Base-by-base conservation (phyloP, 92 coral and sea anemone species). In the Epizoanthus scotinus region DNA sequence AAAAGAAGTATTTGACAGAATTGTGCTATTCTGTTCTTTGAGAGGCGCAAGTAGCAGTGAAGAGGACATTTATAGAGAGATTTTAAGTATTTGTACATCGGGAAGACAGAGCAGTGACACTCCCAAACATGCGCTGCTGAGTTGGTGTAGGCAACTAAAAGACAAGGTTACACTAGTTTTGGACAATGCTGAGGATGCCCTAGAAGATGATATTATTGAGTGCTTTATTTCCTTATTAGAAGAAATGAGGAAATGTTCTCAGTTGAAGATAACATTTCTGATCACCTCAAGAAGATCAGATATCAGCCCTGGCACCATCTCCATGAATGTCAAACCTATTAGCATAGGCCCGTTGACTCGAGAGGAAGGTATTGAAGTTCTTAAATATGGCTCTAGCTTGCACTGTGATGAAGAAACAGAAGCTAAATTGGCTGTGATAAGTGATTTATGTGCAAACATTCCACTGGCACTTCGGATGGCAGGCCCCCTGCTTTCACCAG, bases 141-240 rank as follows among this genome's bases (percentile, higher is more conserved):
- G 65, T 53, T 67, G 77, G 77, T 81, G 84, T 57, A 68, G 84
- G 22, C 55, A 14, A 24, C 78, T 81, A 36, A 25, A 67, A 7
- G 22, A 52, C 50, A 25, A 71, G 17, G 27, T 71, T 52, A 38
- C 54, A 17, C 42, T 71, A 22, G 78, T 69, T 53, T 72, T 81
- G 36, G 84, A 81, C 68, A 81, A 81, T 34, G 84, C 84, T 13
- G 84, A 81, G 68, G 84, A 81, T 81, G 78, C 78, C 2, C 40
- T 81, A 20, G 84, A 56, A 71, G 78, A 71, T 24, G 6, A 71
- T 28, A 71, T 15, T 25, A 71, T 20, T 42, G 63, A 71, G 27
- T 52, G 26, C 0, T 71, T 71, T 71, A 27, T 71, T 13, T 13
- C 78, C 62, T 71, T 71, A n/a, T 14, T 71, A 71, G 78, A 52